Percentiles rank a stretch among this genome's conserved stretches.
Conservation (phyloP, 2,888 invertebrate genomes). For the Tetheella fluctuosa region DNA sequence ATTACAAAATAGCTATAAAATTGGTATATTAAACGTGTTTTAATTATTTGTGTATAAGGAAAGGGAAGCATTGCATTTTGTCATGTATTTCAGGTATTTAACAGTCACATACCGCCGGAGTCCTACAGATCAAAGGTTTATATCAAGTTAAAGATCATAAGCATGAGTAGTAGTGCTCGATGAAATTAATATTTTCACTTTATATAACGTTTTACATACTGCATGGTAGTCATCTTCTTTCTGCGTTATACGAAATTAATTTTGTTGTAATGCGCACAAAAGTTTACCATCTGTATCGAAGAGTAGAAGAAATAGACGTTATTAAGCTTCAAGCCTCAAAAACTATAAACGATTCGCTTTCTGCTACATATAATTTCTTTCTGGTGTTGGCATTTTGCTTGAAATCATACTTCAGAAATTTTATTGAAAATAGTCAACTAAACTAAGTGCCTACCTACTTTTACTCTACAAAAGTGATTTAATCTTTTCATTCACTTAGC, state of each 20-base stretch:
- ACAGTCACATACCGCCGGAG: constrained; percentile 97
- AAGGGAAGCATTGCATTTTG: constrained; percentile 76
- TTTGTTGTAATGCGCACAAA: constrained; percentile 34
- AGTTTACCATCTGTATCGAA: background rate
- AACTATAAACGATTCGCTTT: constrained; percentile 46
- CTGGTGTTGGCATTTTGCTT: constrained; percentile 66
- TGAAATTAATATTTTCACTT: constrained; percentile 48
- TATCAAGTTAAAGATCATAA: constrained; percentile 83
- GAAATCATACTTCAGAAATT: constrained; percentile 13
- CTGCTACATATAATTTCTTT: constrained; percentile 45
- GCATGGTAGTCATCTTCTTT: constrained; percentile 62
- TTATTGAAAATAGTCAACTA: background rate
- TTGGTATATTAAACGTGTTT: constrained; percentile 14
- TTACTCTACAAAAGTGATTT: background rate
- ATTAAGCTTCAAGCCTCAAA: constrained; percentile 20
- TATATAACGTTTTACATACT: constrained; percentile 53
- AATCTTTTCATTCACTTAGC: background rate
- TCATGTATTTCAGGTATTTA: constrained; percentile 93
- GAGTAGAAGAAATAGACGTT: background rate
- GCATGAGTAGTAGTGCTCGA: constrained; percentile 79
- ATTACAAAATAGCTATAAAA: background rate
- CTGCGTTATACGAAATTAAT: constrained; percentile 49
- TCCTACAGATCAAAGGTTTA: constrained; percentile 96
- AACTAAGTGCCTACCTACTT: background rate
- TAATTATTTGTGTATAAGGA: constrained; percentile 44